Evolutionary conservation across 2,113 vertebrate species (phyloP).

Genomic region (Ptilorrhoa leucosticta): DNA sequence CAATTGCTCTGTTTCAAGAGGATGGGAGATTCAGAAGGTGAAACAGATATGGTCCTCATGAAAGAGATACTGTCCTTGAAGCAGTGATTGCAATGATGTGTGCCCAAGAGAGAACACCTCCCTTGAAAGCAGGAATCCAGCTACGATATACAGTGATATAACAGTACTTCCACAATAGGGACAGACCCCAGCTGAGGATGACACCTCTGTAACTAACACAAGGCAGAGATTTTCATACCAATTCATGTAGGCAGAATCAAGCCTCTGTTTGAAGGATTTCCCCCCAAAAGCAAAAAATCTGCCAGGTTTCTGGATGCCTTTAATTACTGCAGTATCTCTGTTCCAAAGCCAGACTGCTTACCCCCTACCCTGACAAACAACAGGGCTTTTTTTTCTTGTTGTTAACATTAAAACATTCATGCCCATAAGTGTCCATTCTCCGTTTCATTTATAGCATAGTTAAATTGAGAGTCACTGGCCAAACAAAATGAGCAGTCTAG

Average conservation of each 20-base stretch:
- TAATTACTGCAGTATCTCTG: not conserved
- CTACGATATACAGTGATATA: not conserved
- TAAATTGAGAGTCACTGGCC: not conserved
- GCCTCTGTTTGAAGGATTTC: not conserved
- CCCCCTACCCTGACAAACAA: not conserved
- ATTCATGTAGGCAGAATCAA: not conserved
- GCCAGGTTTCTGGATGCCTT: not conserved
- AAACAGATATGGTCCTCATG: not conserved
- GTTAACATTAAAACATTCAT: not conserved
- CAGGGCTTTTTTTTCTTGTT: not conserved
- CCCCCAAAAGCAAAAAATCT: not conserved
- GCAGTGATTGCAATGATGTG: not conserved
- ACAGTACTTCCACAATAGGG: not conserved
- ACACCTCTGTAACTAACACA: not conserved
- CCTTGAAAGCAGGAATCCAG: not conserved
- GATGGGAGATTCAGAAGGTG: constrained; percentile 1
- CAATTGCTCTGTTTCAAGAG: not conserved
- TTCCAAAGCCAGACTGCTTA: not conserved
- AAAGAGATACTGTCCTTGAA: constrained; percentile 31
- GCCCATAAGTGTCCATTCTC: not conserved
- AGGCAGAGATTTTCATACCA: not conserved
- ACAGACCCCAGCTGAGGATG: not conserved
- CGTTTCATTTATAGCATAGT: not conserved
- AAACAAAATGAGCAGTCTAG: not conserved
- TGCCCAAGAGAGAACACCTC: not conserved